A percentile compares a stretch with the other conserved stretches of the same genome.
These are phyloP conservation scores for Remorina albescens DNA, from an alignment of 2,797 vertebrate genomes.

Conservation along the genomic window DNA sequence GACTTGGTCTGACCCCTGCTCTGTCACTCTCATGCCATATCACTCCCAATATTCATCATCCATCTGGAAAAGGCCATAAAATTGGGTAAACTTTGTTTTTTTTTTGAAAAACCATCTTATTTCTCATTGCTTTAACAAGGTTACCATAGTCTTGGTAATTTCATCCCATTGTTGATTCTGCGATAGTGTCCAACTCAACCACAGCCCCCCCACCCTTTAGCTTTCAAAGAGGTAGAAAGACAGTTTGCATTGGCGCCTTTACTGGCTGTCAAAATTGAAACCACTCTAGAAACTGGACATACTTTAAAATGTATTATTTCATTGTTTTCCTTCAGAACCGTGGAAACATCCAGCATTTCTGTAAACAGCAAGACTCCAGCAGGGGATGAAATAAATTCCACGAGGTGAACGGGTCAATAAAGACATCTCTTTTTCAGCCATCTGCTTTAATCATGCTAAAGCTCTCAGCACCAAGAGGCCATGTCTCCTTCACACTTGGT, in stretches of 20 bases:
- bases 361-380: constrained; percentile 37
- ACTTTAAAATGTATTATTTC: constrained; percentile 33
- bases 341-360: constrained; percentile 54
- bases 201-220: background rate
- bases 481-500: constrained; percentile 54
- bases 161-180: constrained; percentile 62
- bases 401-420: constrained; percentile 44
- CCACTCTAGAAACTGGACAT: constrained; percentile 19
- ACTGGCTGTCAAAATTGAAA: constrained; percentile 41
- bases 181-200: constrained; percentile 27
- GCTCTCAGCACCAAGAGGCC: constrained; percentile 27
- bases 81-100: constrained; percentile 47
- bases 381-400: constrained; percentile 35
- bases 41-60: constrained; percentile 70
- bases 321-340: constrained; percentile 42
- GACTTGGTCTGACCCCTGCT: constrained; percentile 66
- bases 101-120: constrained; percentile 42
- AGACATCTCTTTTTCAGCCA: constrained; percentile 49
- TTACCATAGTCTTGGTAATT: constrained; percentile 50
- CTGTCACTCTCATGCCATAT: constrained; percentile 58
- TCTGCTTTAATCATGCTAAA: constrained; percentile 48
- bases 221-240: constrained; percentile 6
- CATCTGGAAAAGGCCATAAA: constrained; percentile 43
- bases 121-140: constrained; percentile 44
- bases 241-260: constrained; percentile 10